Conservation (phyloP, 2,113 vertebrate genomes). For the Neogobius melanostomus region DNA sequence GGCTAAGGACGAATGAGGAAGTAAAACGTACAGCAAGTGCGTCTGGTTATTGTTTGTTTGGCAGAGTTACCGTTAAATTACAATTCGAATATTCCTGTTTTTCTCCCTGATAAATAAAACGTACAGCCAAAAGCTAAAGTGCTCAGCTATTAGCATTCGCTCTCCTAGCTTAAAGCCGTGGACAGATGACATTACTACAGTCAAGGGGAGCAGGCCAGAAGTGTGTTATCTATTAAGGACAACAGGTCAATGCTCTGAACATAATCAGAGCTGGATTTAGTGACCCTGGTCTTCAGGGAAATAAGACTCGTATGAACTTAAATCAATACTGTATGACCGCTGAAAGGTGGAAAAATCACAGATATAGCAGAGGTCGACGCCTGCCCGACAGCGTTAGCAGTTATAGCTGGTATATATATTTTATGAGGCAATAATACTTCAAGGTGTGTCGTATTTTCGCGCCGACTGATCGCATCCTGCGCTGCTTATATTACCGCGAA, state of each 20-base stretch:
- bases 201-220: conserved; percentile 12
- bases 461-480: conserved; percentile 45
- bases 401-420: conserved; percentile 42
- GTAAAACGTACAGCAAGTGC: not conserved
- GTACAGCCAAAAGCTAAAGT: not conserved
- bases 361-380: conserved; percentile 23
- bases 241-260: conserved; percentile 46
- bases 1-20: not conserved
- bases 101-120: not conserved
- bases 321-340: conserved; percentile 57
- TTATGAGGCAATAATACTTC: conserved; percentile 49
- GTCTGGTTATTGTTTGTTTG: not conserved
- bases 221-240: conserved; percentile 34
- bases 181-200: not conserved
- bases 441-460: conserved; percentile 45
- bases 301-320: conserved; percentile 57
- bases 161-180: not conserved
- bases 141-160: not conserved
- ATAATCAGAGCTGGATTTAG: conserved; percentile 34
- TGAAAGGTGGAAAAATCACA: conserved; percentile 45
- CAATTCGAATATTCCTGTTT: too few relatives aligned
- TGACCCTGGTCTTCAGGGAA: conserved; percentile 54
- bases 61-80: too few relatives aligned
- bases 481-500: conserved; percentile 19
- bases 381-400: conserved; percentile 19